Percentiles rank a stretch among this genome's conserved stretches.
These are phyloP conservation scores for Denticeps clupeoides DNA, from an alignment of 2,797 vertebrate genomes.

Conservation along the genomic window DNA sequence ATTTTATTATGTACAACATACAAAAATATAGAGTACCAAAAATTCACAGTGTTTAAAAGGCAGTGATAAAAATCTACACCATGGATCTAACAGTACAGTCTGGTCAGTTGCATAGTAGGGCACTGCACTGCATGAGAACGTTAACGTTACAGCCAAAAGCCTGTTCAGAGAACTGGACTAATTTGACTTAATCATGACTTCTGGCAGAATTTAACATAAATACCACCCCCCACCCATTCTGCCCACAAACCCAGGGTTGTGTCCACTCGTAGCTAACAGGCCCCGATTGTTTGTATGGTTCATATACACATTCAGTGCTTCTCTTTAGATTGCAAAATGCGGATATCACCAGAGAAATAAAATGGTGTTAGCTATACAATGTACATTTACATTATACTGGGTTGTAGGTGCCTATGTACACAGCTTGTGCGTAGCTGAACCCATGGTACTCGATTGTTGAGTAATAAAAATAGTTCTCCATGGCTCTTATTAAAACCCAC, in stretches of 20 bases:
- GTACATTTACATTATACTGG: conserved; percentile 52
- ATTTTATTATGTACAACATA: conserved; percentile 88
- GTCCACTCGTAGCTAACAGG: too few relatives aligned
- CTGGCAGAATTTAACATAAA: too few relatives aligned
- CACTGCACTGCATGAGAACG: conserved; percentile 65
- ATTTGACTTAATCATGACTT: too few relatives aligned
- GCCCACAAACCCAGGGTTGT: too few relatives aligned
- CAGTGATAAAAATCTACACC: conserved; percentile 86
- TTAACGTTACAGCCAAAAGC: conserved; percentile 17
- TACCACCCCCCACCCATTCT: too few relatives aligned
- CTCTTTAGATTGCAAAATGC: conserved; percentile 45
- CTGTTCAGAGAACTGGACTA: too few relatives aligned
- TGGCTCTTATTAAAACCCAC: conserved; percentile 50
- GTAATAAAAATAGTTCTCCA: conserved; percentile 49
- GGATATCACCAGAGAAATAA: not conserved
- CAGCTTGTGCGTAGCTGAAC: conserved; percentile 42
- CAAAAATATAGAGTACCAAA: conserved; percentile 91
- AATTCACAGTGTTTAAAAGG: conserved; percentile 96
- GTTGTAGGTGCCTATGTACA: conserved; percentile 49
- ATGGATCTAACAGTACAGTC: conserved; percentile 75
- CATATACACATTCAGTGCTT: conserved; percentile 43
- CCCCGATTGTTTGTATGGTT: conserved; percentile 57
- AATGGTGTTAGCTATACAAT: conserved; percentile 71
- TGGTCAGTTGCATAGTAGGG: conserved; percentile 88
- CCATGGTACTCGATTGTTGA: conserved; percentile 39